phyloP scores from a whole-genome alignment of 2,888 invertebrate species.

The Pachycephus smyrnensis region DNA sequence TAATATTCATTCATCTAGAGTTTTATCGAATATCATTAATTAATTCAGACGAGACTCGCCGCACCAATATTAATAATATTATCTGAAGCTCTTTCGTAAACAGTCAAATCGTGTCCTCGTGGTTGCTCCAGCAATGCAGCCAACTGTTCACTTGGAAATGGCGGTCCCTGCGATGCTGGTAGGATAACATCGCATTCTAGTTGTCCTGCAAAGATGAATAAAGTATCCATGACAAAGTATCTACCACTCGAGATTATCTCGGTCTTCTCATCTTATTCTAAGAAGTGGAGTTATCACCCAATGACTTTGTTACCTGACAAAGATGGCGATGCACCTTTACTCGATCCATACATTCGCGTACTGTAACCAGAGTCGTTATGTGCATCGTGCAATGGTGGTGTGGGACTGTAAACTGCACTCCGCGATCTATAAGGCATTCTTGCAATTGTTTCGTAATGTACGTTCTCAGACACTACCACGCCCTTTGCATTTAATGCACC shows the following conservation, averaged over 20 bases:
- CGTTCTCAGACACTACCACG: slow-evolving; percentile 39
- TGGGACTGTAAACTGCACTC: slow-evolving; percentile 70
- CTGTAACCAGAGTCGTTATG: slow-evolving; percentile 90
- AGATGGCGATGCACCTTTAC: slow-evolving; percentile 83
- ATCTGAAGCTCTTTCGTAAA: slow-evolving; percentile 54
- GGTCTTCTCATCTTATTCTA: neutral
- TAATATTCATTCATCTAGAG: neutral
- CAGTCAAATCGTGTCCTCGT: slow-evolving; percentile 53
- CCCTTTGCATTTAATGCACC: slow-evolving; percentile 40
- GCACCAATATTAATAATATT: slow-evolving; percentile 70
- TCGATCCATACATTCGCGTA: slow-evolving; percentile 83
- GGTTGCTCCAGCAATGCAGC: slow-evolving; percentile 55
- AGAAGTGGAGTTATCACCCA: neutral
- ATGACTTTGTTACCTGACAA: slow-evolving; percentile 67
- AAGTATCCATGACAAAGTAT: slow-evolving; percentile 2
- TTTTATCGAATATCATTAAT: neutral
- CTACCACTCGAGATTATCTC: neutral
- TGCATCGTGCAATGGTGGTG: slow-evolving; percentile 69
- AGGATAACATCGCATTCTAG: slow-evolving; percentile 58
- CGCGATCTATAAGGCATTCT: slow-evolving; percentile 65
- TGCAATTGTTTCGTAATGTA: slow-evolving; percentile 56
- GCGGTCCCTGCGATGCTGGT: slow-evolving; percentile 40
- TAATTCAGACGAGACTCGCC: slow-evolving; percentile 75
- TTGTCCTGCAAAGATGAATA: slow-evolving; percentile 44
- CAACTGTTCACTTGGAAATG: slow-evolving; percentile 52